A percentile compares a stretch with the other conserved stretches of the same genome.
Evolutionary conservation across 2,888 invertebrate species (phyloP).

Genomic region (Artemia sp.): DNA sequence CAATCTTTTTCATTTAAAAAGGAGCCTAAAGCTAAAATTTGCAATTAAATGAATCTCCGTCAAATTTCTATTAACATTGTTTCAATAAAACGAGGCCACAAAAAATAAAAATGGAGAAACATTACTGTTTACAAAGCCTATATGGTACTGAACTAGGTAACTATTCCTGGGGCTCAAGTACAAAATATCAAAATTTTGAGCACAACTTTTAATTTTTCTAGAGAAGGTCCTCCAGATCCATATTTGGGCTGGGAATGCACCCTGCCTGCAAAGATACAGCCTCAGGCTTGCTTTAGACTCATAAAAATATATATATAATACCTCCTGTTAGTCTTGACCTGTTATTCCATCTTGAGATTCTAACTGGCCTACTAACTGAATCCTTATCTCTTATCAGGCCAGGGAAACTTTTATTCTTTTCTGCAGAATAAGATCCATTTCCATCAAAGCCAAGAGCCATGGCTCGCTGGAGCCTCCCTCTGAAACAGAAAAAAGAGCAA

Average conservation of each 20-base stretch:
- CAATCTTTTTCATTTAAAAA: too few relatives aligned
- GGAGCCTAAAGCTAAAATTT: too few relatives aligned
- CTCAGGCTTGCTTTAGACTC: background rate
- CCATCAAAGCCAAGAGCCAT: background rate
- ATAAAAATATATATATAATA: background rate
- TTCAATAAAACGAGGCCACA: too few relatives aligned
- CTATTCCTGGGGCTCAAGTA: background rate
- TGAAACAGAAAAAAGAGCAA: background rate
- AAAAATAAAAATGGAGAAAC: too few relatives aligned
- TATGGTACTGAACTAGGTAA: background rate
- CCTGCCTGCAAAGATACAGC: background rate
- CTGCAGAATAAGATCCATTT: background rate
- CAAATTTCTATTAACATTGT: too few relatives aligned
- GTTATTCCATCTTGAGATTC: slow-evolving; percentile 1
- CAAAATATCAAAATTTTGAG: background rate
- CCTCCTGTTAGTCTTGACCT: slow-evolving; percentile 2
- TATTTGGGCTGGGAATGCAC: background rate
- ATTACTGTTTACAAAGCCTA: background rate
- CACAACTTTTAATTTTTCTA: background rate
- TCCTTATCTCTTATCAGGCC: slow-evolving; percentile 5
- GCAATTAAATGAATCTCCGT: too few relatives aligned
- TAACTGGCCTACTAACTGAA: background rate
- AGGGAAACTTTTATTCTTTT: background rate
- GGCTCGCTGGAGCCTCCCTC: slow-evolving; percentile 4
- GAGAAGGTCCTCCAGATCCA: background rate